A percentile compares a stretch with the other conserved stretches of the same genome.
Conservation (phyloP, 2,888 invertebrate genomes). For the Gymnosoma rotundatum region DNA sequence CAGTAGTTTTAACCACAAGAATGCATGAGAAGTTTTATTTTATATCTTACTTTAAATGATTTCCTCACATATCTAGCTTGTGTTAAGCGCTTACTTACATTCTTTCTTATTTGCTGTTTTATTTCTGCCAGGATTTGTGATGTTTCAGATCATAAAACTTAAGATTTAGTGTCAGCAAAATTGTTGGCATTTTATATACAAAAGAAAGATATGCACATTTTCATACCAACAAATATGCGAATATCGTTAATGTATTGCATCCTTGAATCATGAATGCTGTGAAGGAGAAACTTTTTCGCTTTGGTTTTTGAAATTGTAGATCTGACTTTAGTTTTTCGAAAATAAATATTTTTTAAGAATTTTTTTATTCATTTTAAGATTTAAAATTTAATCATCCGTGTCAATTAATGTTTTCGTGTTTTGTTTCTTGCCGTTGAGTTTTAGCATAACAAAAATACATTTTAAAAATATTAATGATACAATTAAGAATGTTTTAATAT, state of each 20-base stretch:
- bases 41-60: slow-evolving; percentile 22
- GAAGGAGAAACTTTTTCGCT: neutral
- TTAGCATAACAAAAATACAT: too few relatives aligned
- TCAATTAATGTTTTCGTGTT: slow-evolving; percentile 28
- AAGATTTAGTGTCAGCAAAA: slow-evolving; percentile 69
- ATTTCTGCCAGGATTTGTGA: slow-evolving; percentile 64
- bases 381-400: slow-evolving; percentile 15
- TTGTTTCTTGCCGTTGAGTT: neutral
- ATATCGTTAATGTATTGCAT: neutral
- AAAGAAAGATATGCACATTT: slow-evolving; percentile 11
- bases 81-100: slow-evolving; percentile 48
- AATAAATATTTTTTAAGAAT: slow-evolving; percentile 43
- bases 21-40: slow-evolving; percentile 12
- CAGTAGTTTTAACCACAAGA: slow-evolving; percentile 31
- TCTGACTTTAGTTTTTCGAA: neutral
- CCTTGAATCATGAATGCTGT: neutral
- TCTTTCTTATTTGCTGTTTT: slow-evolving; percentile 47
- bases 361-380: slow-evolving; percentile 11
- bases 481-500: too few relatives aligned
- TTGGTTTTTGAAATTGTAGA: neutral
- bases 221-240: neutral
- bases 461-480: too few relatives aligned
- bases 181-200: slow-evolving; percentile 60
- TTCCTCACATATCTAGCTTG: slow-evolving; percentile 14
- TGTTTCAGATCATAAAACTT: slow-evolving; percentile 70